phyloP scores from a whole-genome alignment of 2,113 vertebrate genomes.

The Halcyon senegalensis region DNA sequence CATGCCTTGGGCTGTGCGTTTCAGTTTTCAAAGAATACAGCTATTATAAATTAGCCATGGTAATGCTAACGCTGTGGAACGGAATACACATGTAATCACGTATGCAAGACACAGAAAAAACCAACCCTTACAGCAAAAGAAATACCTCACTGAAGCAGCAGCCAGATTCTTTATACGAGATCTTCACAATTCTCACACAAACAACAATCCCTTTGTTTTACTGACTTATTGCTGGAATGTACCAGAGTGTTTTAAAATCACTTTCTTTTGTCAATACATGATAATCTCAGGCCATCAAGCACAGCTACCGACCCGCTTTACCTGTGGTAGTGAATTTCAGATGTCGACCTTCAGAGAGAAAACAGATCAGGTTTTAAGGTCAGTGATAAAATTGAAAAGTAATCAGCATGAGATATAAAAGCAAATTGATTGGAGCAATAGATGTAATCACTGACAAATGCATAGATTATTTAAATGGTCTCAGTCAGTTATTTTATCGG shows the following conservation, averaged over 20 bases:
- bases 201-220: neutral
- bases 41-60: neutral
- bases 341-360: neutral
- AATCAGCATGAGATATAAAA: conserved; percentile 17
- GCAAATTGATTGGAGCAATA: neutral
- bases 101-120: neutral
- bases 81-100: neutral
- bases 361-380: neutral
- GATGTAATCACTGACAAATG: neutral
- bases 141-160: neutral
- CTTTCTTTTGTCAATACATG: neutral
- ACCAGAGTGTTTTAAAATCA: neutral
- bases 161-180: neutral
- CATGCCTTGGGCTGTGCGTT: neutral
- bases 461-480: neutral
- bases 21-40: neutral
- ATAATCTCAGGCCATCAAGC: neutral
- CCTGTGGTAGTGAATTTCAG: neutral
- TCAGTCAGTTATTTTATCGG: neutral
- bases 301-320: neutral
- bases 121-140: neutral
- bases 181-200: neutral
- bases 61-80: accelerated
- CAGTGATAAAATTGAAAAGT: neutral
- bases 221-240: neutral